phyloP scores from a whole-genome alignment of 2,113 vertebrate genomes.

The Boleophthalmus pectinirostris region DNA sequence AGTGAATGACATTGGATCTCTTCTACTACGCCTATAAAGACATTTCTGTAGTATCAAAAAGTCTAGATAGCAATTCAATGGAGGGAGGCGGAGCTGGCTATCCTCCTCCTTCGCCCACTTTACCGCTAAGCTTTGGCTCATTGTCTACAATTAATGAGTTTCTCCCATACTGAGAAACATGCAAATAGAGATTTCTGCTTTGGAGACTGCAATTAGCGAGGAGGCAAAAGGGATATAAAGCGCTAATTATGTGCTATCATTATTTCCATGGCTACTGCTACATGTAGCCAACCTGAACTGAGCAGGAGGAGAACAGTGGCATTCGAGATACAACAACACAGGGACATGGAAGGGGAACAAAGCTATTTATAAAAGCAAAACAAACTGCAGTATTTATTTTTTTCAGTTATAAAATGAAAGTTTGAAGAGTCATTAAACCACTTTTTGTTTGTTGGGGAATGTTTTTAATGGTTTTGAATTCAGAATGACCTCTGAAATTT shows the following conservation, averaged over 20 bases:
- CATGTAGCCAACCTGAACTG: conserved; percentile 48
- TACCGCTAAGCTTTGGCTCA: conserved; percentile 71
- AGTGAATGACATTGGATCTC: conserved; percentile 4
- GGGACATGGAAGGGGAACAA: conserved; percentile 19
- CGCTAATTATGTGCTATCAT: conserved; percentile 73
- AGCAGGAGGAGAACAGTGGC: conserved; percentile 24
- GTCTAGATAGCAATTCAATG: conserved; percentile 42
- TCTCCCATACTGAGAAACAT: conserved; percentile 72
- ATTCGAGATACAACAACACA: conserved; percentile 29
- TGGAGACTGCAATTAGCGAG: conserved; percentile 69
- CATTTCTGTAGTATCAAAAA: conserved; percentile 39
- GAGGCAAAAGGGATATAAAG: conserved; percentile 68
- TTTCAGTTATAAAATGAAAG: not conserved
- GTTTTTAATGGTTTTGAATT: not conserved
- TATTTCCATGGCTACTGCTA: conserved; percentile 69
- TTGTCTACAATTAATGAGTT: conserved; percentile 78
- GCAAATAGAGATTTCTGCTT: conserved; percentile 74
- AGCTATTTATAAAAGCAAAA: conserved; percentile 7
- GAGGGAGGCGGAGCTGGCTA: conserved; percentile 54
- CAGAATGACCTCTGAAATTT: too few relatives aligned
- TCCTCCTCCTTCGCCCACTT: conserved; percentile 64
- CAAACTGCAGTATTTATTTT: not conserved
- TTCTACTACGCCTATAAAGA: conserved; percentile 32
- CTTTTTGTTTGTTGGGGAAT: not conserved
- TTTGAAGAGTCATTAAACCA: not conserved